Conservation (phyloP, 2,797 vertebrate species). For the Miichthys miiuy region DNA sequence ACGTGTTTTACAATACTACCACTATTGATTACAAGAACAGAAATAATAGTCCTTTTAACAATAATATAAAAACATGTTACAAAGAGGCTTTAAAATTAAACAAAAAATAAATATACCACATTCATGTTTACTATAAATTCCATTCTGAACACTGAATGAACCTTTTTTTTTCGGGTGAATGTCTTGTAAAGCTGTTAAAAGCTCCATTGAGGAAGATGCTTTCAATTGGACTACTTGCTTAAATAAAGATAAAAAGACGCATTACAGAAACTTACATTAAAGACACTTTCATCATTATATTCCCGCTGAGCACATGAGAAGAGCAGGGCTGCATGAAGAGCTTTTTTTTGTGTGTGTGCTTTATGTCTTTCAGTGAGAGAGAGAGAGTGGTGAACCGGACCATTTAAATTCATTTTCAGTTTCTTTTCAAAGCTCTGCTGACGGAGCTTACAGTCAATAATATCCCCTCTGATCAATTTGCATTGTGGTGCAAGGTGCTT, state of each 20-base stretch:
- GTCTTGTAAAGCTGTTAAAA: background rate
- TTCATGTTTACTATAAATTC: background rate
- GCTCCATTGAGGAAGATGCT: slow-evolving; percentile 38
- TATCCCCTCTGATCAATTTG: slow-evolving; percentile 58
- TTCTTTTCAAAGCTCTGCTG: slow-evolving; percentile 45
- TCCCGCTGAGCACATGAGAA: slow-evolving; percentile 18
- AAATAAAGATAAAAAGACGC: slow-evolving; percentile 36
- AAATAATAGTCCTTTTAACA: too few relatives aligned
- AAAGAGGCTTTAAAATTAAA: background rate
- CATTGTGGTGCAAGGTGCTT: slow-evolving; percentile 59
- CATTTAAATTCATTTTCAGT: slow-evolving; percentile 41
- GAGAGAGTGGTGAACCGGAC: background rate
- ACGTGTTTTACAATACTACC: background rate
- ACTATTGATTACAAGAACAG: too few relatives aligned
- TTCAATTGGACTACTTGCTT: slow-evolving; percentile 22
- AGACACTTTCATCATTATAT: slow-evolving; percentile 40
- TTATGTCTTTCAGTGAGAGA: slow-evolving; percentile 19
- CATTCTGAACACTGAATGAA: background rate
- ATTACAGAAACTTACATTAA: slow-evolving; percentile 47
- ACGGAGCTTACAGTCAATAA: slow-evolving; percentile 57
- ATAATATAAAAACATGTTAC: background rate
- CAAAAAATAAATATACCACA: background rate
- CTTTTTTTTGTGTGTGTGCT: slow-evolving; percentile 19
- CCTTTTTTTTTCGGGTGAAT: background rate
- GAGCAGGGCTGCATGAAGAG: slow-evolving; percentile 15